Evolutionary conservation across 2,888 invertebrate genomes (phyloP).

Genomic region (Eupithecia dodoneata): DNA sequence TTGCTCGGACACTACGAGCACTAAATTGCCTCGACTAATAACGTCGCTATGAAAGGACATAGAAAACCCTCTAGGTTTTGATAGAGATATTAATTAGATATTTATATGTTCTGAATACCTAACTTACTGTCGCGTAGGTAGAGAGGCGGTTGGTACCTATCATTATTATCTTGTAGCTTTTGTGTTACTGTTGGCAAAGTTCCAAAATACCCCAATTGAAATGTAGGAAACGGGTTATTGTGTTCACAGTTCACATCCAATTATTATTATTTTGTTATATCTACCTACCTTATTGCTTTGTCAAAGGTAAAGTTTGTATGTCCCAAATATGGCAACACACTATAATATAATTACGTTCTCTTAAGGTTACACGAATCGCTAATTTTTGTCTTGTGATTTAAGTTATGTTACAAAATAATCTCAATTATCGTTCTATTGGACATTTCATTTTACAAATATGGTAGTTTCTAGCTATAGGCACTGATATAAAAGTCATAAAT

Average conservation of each 20-base stretch:
- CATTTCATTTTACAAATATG: neutral
- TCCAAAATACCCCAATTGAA: neutral
- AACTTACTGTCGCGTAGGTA: neutral
- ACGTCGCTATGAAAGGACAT: neutral
- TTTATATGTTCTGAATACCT: neutral
- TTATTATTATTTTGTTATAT: neutral
- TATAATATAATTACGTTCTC: neutral
- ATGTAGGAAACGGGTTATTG: neutral
- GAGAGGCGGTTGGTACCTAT: neutral
- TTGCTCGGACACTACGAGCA: neutral
- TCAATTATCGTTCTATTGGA: neutral
- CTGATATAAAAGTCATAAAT: too few species aligned
- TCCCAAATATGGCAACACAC: neutral
- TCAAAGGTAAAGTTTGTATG: neutral
- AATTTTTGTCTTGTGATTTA: neutral
- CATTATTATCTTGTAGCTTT: neutral
- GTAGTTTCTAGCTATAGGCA: too few species aligned
- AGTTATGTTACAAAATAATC: neutral
- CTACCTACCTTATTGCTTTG: neutral
- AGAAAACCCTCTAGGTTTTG: neutral
- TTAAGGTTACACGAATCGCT: neutral
- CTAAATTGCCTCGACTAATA: slow-evolving; percentile 1
- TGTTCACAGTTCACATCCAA: neutral
- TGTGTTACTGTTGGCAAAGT: neutral
- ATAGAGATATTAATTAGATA: neutral